A percentile compares a stretch with the other conserved stretches of the same genome.
Evolutionary conservation across 2,113 vertebrate genomes (phyloP).

Genomic region (Glareola pratincola): DNA sequence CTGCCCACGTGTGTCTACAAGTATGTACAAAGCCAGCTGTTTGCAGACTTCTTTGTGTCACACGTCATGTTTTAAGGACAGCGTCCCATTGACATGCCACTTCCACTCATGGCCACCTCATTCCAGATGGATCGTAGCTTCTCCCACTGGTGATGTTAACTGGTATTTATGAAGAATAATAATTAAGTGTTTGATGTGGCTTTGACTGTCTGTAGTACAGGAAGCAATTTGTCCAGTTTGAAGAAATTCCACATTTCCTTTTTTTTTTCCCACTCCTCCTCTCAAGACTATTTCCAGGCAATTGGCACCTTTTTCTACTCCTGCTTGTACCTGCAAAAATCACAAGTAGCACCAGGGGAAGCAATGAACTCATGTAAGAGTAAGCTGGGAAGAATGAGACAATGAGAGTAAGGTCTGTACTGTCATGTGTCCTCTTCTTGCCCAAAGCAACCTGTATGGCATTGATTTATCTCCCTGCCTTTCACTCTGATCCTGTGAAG

Average conservation of each 20-base stretch:
- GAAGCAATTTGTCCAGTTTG: background rate
- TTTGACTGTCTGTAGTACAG: background rate
- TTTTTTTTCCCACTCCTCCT: background rate
- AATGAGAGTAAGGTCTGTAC: background rate
- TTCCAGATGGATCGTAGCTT: background rate
- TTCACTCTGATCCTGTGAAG: background rate
- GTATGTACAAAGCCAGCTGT: background rate
- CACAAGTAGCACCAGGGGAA: background rate
- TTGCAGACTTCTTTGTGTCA: background rate
- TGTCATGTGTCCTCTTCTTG: background rate
- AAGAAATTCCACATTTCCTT: background rate
- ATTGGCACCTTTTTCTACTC: background rate
- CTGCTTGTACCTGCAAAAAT: background rate
- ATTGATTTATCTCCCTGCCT: background rate
- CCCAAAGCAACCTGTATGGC: background rate
- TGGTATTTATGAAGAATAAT: background rate
- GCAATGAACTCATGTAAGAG: background rate
- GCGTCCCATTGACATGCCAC: background rate
- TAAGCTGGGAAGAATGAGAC: background rate
- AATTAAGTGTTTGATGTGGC: background rate
- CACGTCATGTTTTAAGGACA: background rate
- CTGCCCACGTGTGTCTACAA: background rate
- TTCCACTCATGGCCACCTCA: background rate
- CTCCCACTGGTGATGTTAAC: background rate
- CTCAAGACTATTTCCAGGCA: background rate